Percentiles rank a stretch among this genome's conserved stretches.
Evolutionary conservation across 2,888 invertebrate genomes (phyloP).

Genomic region (Himalopsyche kuldschensis): DNA sequence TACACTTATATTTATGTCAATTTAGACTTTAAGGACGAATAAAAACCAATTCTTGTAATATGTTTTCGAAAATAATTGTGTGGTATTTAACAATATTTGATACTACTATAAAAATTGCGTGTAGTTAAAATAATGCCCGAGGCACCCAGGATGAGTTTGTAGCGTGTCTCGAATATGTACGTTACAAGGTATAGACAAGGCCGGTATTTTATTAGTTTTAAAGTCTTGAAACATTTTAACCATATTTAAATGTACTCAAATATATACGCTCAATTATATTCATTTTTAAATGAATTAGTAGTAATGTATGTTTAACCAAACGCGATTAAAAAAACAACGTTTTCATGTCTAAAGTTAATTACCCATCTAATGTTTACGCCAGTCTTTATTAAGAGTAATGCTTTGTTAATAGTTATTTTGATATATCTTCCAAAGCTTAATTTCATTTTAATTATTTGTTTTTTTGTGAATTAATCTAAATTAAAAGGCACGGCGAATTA

Average conservation of each 20-base stretch:
- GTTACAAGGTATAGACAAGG: background rate
- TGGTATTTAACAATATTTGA: background rate
- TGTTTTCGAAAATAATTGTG: too few species aligned
- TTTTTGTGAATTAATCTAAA: background rate
- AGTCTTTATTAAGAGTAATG: background rate
- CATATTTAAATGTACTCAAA: background rate
- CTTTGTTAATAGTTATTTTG: background rate
- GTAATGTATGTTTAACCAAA: background rate
- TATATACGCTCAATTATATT: background rate
- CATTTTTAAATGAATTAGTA: background rate
- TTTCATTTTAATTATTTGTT: background rate
- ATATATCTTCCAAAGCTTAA: background rate
- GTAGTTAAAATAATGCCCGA: background rate
- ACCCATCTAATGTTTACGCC: background rate
- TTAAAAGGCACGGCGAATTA: background rate
- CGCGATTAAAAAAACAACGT: background rate
- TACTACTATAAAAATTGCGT: background rate
- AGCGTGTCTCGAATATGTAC: background rate
- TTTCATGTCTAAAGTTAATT: background rate
- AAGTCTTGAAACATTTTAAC: background rate
- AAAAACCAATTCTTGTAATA: too few species aligned
- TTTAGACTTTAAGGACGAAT: too few species aligned
- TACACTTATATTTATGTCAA: too few species aligned
- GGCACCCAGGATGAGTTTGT: background rate
- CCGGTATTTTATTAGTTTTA: background rate